Conservation (phyloP, 2,888 invertebrate species). For the Lymantria monacha region DNA sequence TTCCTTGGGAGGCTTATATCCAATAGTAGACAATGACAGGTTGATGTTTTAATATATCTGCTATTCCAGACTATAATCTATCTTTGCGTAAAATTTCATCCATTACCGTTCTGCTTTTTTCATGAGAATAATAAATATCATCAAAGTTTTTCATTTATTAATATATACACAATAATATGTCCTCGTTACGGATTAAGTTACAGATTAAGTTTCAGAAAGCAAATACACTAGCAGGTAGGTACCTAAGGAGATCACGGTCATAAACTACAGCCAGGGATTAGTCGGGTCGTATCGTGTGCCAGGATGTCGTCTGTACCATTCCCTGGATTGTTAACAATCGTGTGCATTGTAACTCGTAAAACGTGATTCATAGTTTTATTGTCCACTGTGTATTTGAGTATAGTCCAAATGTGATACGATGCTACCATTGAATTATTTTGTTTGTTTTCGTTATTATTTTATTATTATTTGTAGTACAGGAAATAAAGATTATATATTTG, state of each 20-base stretch:
- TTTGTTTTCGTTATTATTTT: background rate
- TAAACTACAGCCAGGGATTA: conserved; percentile 54
- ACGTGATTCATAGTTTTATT: conserved; percentile 38
- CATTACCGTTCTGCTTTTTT: too few species aligned
- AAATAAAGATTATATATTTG: too few species aligned
- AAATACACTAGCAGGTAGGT: conserved; percentile 27
- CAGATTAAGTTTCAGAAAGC: conserved; percentile 26
- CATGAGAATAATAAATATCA: too few species aligned
- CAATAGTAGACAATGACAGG: too few species aligned
- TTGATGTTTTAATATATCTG: too few species aligned
- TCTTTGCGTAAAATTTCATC: too few species aligned
- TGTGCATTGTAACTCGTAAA: conserved; percentile 48
- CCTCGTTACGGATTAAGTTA: too few species aligned
- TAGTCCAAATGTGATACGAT: conserved; percentile 3
- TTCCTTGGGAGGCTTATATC: too few species aligned
- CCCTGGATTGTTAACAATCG: conserved; percentile 50
- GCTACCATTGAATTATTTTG: conserved; percentile 10
- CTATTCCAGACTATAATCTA: too few species aligned
- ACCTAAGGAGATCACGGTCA: conserved; percentile 39
- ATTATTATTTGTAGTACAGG: background rate
- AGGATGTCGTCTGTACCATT: conserved; percentile 33
- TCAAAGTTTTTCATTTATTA: too few species aligned
- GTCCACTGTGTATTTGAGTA: conserved; percentile 21
- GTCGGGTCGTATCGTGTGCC: conserved; percentile 19
- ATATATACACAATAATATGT: background rate